These are phyloP conservation scores for Phylloscopus trochilus DNA, from an alignment of 2,113 vertebrate genomes.

Conservation along the genomic window DNA sequence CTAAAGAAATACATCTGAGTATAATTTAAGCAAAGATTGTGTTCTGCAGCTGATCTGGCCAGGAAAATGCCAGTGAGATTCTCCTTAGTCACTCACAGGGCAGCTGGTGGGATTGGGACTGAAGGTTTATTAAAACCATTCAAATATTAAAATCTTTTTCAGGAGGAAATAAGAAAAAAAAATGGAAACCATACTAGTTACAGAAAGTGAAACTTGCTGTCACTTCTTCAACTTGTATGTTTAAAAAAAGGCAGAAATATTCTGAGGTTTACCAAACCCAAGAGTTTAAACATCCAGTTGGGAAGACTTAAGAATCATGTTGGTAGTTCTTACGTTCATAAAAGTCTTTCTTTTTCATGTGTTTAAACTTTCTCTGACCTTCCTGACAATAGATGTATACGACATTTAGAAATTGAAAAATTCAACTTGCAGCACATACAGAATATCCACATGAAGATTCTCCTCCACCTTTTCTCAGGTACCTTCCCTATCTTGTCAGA, in stretches of 20 bases:
- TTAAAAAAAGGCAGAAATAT: background rate
- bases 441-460: background rate
- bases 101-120: background rate
- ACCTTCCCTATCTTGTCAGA: background rate
- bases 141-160: background rate
- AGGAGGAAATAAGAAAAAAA: background rate
- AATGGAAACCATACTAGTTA: background rate
- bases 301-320: background rate
- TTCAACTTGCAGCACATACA: background rate
- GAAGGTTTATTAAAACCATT: background rate
- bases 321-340: background rate
- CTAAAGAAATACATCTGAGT: background rate
- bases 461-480: background rate
- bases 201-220: background rate
- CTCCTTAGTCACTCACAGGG: background rate
- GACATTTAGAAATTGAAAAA: background rate
- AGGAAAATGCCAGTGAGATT: background rate
- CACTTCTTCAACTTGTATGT: background rate
- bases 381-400: background rate
- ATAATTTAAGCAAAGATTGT: background rate
- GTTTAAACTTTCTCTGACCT: background rate
- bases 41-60: background rate
- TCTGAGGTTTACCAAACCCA: background rate
- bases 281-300: background rate
- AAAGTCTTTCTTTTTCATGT: background rate